Evolutionary conservation across 2,113 vertebrate species (phyloP).

Genomic region (Plestiodon gilberti): DNA sequence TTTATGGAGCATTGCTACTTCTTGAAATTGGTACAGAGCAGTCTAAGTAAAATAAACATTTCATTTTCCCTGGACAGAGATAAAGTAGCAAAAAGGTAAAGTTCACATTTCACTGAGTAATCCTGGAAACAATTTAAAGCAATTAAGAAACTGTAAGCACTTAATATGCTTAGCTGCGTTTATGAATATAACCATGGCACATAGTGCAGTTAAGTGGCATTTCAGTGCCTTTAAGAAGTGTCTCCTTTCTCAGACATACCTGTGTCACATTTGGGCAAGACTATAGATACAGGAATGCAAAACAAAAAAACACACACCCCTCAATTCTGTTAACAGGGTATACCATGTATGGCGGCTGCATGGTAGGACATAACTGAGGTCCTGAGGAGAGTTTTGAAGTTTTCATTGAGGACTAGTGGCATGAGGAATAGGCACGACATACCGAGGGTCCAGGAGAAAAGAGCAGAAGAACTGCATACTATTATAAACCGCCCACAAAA

Average conservation of each 20-base stretch:
- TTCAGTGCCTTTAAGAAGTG: background rate
- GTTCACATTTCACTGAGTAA: background rate
- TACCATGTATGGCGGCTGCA: background rate
- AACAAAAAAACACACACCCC: background rate
- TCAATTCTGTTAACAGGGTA: background rate
- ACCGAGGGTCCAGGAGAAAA: background rate
- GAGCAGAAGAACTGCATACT: background rate
- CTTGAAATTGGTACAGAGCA: background rate
- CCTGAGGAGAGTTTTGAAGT: background rate
- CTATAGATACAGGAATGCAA: background rate
- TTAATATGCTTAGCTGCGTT: background rate
- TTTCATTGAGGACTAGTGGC: background rate
- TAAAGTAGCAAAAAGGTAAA: background rate
- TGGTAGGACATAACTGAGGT: background rate
- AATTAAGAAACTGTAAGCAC: background rate
- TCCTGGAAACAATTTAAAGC: background rate
- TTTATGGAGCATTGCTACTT: background rate
- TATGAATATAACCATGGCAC: background rate
- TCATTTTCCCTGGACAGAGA: background rate
- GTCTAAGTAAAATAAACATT: background rate
- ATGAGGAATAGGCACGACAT: background rate
- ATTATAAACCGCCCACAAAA: background rate
- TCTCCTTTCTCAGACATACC: background rate
- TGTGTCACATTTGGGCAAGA: background rate
- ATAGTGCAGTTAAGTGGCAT: background rate